These are phyloP conservation scores for Drosophila mauritiana DNA, from an alignment of 1,140 invertebrate genomes.

Conservation along the genomic window DNA sequence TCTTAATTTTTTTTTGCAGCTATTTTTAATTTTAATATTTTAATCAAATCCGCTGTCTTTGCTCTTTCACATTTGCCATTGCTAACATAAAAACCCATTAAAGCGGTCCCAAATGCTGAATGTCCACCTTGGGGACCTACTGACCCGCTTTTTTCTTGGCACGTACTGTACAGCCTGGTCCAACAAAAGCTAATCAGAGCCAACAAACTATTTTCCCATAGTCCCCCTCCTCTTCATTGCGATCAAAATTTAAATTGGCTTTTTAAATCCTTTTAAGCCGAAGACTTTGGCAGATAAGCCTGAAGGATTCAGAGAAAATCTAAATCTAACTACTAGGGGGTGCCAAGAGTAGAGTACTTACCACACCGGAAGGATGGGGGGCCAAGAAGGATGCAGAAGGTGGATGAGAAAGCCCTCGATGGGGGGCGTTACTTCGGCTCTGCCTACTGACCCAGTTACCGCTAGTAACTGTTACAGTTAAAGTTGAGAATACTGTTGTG, in stretches of 20 bases:
- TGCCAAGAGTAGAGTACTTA: constrained; percentile 28
- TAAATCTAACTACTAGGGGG: constrained; percentile 7
- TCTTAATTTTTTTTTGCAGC: neutral
- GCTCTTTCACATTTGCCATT: neutral
- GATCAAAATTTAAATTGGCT: constrained; percentile 35
- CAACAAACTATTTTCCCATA: neutral
- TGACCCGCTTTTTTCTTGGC: constrained; percentile 35
- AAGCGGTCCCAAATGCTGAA: neutral
- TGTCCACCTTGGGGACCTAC: neutral
- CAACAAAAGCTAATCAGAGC: constrained; percentile 26
- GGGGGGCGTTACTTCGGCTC: constrained; percentile 27
- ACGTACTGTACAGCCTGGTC: constrained; percentile 5
- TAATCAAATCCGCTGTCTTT: too few relatives aligned
- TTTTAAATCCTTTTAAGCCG: constrained; percentile 5
- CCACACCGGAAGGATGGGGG: constrained; percentile 14
- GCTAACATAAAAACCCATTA: neutral
- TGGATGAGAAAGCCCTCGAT: constrained; percentile 31
- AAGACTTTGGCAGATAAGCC: neutral
- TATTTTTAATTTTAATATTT: too few relatives aligned
- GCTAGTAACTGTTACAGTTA: constrained; percentile 30
- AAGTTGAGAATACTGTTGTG: neutral
- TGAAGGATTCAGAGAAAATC: neutral
- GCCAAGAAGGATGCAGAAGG: constrained; percentile 7
- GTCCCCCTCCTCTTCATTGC: neutral
- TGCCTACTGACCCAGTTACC: constrained; percentile 62